A percentile compares a stretch with the other conserved stretches of the same genome.
Evolutionary conservation across 2,113 vertebrate genomes (phyloP).

Genomic region (Scomber scombrus): DNA sequence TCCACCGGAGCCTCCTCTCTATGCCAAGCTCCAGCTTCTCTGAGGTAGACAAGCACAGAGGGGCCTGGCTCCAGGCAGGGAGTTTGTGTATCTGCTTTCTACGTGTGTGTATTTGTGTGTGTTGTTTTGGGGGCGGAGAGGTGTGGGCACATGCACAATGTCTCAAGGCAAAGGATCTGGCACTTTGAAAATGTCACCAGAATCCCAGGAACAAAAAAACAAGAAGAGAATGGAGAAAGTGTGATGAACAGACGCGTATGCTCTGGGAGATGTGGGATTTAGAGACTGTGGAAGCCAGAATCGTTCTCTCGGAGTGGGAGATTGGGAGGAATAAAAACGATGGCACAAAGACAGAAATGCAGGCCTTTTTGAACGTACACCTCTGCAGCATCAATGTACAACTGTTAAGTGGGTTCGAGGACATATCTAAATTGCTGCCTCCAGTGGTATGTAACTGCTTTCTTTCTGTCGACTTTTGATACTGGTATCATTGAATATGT

Average conservation of each 20-base stretch:
- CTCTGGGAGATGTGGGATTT: slow-evolving; percentile 69
- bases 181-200: slow-evolving; percentile 79
- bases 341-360: slow-evolving; percentile 45
- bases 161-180: slow-evolving; percentile 75
- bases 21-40: slow-evolving; percentile 69
- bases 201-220: slow-evolving; percentile 60
- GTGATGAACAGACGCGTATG: slow-evolving; percentile 65
- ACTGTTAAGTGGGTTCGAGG: slow-evolving; percentile 49
- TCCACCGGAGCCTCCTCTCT: slow-evolving; percentile 70
- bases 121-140: slow-evolving; percentile 42
- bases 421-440: slow-evolving; percentile 25
- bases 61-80: slow-evolving; percentile 65
- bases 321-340: slow-evolving; percentile 47
- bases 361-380: slow-evolving; percentile 35
- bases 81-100: slow-evolving; percentile 30
- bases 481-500: background rate
- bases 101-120: background rate
- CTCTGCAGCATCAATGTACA: slow-evolving; percentile 27
- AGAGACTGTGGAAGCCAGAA: slow-evolving; percentile 48
- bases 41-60: slow-evolving; percentile 65
- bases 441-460: slow-evolving; percentile 10
- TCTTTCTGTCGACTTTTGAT: background rate
- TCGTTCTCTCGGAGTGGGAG: slow-evolving; percentile 36
- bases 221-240: slow-evolving; percentile 47
- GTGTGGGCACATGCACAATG: slow-evolving; percentile 63